A percentile compares a stretch with the other conserved stretches of the same genome.
Evolutionary conservation across 2,888 invertebrate species (phyloP).

Genomic region (Apodemia duryi): DNA sequence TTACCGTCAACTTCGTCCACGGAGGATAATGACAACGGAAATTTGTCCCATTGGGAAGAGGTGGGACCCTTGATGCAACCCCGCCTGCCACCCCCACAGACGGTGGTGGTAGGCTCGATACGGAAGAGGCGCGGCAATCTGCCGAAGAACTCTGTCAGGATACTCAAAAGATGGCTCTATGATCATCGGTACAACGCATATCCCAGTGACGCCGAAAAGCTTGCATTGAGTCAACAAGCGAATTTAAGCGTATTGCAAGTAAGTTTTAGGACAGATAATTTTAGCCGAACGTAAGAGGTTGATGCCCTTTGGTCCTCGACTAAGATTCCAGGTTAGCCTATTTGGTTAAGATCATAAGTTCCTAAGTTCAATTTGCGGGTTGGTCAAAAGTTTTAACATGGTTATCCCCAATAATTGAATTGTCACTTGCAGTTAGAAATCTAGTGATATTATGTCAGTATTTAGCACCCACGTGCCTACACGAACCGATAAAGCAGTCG

Average conservation of each 20-base stretch:
- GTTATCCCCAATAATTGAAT: too few species aligned
- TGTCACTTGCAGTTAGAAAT: too few species aligned
- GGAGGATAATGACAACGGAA: constrained; percentile 79
- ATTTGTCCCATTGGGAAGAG: constrained; percentile 76
- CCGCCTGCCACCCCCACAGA: constrained; percentile 38
- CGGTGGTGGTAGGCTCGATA: constrained; percentile 70
- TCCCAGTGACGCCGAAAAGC: constrained; percentile 94
- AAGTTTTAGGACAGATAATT: constrained; percentile 23
- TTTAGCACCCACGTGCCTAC: too few species aligned
- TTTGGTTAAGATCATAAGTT: too few species aligned
- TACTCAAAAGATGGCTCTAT: constrained; percentile 94
- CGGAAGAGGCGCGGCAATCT: constrained; percentile 93
- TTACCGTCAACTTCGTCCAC: constrained; percentile 84
- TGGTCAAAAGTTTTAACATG: too few species aligned
- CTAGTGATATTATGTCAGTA: too few species aligned
- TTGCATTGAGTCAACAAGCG: constrained; percentile 90
- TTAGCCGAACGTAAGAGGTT: too few species aligned
- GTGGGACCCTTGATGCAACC: constrained; percentile 36
- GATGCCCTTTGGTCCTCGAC: too few species aligned
- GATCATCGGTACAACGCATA: constrained; percentile 97
- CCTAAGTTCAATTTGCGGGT: too few species aligned
- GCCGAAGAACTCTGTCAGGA: constrained; percentile 95
- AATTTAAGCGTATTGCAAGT: constrained; percentile 93
- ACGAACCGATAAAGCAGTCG: too few species aligned
- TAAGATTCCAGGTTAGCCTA: too few species aligned